A percentile compares a stretch with the other conserved stretches of the same genome.
These are phyloP conservation scores for Myotis planiceps DNA, from an alignment of 2,797 vertebrate genomes.

Conservation along the genomic window DNA sequence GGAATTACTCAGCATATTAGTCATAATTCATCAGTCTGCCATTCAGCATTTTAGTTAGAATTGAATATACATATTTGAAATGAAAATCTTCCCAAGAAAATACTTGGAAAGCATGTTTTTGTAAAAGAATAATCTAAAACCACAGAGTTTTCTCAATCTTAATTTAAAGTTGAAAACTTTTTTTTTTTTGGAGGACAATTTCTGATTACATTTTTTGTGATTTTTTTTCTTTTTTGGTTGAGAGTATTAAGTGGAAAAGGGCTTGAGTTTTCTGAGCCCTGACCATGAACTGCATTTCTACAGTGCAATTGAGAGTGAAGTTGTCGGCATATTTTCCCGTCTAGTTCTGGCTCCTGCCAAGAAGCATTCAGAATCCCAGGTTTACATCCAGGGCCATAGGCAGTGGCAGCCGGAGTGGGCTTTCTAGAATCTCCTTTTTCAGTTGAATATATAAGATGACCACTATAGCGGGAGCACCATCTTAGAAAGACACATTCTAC, in stretches of 20 bases:
- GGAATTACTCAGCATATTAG: not conserved
- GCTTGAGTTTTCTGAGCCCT: not conserved
- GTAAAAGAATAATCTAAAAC: not conserved
- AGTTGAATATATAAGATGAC: not conserved
- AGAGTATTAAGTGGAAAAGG: not conserved
- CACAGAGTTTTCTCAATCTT: not conserved
- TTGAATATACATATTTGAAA: constrained; percentile 9
- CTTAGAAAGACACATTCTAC: not conserved
- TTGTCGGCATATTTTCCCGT: not conserved
- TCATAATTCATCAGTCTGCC: not conserved
- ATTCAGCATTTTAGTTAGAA: not conserved
- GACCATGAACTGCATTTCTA: not conserved
- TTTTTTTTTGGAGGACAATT: not conserved
- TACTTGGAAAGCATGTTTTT: not conserved
- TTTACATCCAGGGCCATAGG: not conserved
- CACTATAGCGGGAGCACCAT: not conserved
- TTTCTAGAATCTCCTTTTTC: not conserved
- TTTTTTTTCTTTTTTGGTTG: not conserved
- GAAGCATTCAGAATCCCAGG: not conserved
- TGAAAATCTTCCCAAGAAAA: constrained; percentile 7
- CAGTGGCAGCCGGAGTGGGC: not conserved
- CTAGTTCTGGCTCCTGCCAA: not conserved
- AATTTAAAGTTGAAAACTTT: constrained; percentile 13
- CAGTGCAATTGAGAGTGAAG: not conserved
- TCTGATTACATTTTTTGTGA: not conserved